These are phyloP conservation scores for Cephus nigrinus DNA, from an alignment of 2,888 invertebrate species.

Conservation along the genomic window DNA sequence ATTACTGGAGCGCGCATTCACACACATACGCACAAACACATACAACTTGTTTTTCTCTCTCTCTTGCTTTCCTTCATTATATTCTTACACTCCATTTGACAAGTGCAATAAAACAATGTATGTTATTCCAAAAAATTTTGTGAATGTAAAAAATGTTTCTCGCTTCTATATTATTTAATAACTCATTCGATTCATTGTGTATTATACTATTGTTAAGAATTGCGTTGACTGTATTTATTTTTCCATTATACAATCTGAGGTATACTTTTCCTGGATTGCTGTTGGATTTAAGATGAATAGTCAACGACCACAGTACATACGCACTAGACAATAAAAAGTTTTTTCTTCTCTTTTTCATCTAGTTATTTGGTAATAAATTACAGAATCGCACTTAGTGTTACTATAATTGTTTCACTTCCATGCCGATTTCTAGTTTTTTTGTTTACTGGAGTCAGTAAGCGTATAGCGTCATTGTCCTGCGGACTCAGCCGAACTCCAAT, in stretches of 20 bases:
- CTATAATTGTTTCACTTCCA: constrained; percentile 38
- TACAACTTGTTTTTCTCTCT: background rate
- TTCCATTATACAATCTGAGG: background rate
- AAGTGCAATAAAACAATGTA: background rate
- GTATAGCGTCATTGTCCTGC: constrained; percentile 57
- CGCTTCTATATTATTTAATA: background rate
- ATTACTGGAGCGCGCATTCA: background rate
- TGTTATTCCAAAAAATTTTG: background rate
- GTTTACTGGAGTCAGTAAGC: constrained; percentile 54
- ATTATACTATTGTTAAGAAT: background rate
- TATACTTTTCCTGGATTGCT: background rate
- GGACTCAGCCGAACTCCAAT: constrained; percentile 52
- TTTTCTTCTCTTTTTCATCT: background rate
- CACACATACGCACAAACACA: background rate
- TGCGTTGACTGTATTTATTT: background rate
- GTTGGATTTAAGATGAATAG: background rate
- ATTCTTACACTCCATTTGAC: background rate
- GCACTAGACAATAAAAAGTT: background rate
- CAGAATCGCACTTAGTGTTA: constrained; percentile 58
- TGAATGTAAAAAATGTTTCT: background rate
- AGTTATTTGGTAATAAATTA: background rate
- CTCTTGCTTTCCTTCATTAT: background rate
- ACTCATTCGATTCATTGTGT: background rate
- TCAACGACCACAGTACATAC: background rate
- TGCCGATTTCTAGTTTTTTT: constrained; percentile 32